Evolutionary conservation across 2,797 vertebrate species (phyloP), one percentile per base, ranked within the genome.

Genomic region (Oryzias dopingdopingensis): DNA sequence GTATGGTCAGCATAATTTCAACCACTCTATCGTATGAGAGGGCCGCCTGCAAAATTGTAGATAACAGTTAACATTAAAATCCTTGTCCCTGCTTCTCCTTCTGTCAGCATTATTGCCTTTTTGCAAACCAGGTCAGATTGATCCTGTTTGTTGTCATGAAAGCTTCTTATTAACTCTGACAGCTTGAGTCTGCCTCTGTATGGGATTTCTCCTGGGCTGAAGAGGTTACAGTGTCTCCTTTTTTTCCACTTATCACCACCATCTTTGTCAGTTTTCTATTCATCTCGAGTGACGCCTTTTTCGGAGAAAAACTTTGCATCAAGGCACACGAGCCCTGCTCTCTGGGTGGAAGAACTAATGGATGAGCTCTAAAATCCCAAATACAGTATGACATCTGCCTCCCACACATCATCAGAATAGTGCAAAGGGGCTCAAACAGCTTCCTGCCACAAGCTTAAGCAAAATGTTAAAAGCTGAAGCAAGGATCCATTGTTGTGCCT

Each of bases 201-300:
- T 56, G 65, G 61, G 70, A 63, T 76, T 72, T 69, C 54, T 74
- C 80, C 76, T 84, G 66, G 58, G 81, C 79, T 14, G 5, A 48
- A 66, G 79, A 82, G 72, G 65, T 71, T 70, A 49, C 52, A 54
- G 53, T 63, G 65, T 76, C 62, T 76, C 37, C 66, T 60, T 69
- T 65, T 73, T 57, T 59, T 60, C 67, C 58, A 58, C 57, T 52
- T 49, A 68, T 73, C 53, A 53, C 58, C 5, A 14, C 65, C 59
- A 59, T 70, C 68, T 78, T 67, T 78, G 64, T 73, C 63, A 54
- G 68, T 79, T 69, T 70, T 61, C 42, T 5, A 18, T 77, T 74
- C 52, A 61, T 69, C 53, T 32, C 60, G 78, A 83, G 90, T 85
- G 84, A 88, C 86, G 86, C 74, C 81, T 82, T 90, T 78, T 37